Conservation (phyloP, 2,797 vertebrate species). For the Myotis planiceps region DNA sequence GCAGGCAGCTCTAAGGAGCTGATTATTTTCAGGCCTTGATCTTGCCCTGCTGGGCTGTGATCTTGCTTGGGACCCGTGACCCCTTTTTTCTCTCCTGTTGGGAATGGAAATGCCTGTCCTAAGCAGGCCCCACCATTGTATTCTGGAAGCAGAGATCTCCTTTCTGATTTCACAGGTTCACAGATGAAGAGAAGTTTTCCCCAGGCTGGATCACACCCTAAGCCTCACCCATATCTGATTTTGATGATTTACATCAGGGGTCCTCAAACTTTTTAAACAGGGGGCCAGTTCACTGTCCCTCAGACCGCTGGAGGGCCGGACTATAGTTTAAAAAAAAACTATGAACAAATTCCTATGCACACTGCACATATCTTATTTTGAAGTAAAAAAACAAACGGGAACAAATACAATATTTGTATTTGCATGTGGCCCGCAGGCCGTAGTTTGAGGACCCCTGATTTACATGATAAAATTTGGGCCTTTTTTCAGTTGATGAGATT, state of each 20-base stretch:
- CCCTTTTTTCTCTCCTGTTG: not conserved
- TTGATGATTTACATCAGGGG: not conserved
- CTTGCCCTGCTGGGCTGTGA: not conserved
- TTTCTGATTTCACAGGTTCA: not conserved
- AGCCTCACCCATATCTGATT: not conserved
- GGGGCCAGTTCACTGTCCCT: too few species aligned
- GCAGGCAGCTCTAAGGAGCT: not conserved
- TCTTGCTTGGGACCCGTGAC: not conserved
- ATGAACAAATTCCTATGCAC: too few species aligned
- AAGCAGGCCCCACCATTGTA: too few species aligned
- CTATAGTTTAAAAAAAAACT: too few species aligned
- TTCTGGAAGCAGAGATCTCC: not conserved
- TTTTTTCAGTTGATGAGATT: not conserved
- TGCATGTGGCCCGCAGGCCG: too few species aligned
- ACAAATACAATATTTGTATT: too few species aligned
- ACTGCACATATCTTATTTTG: too few species aligned
- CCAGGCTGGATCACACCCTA: not conserved
- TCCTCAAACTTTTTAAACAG: too few species aligned
- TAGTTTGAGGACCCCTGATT: not conserved
- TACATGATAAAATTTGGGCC: not conserved
- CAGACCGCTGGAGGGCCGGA: too few species aligned
- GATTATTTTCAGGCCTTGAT: too few species aligned
- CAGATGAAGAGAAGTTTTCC: not conserved
- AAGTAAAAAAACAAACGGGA: too few species aligned
- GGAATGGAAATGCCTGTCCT: not conserved